Base-by-base conservation (phyloP, 2,797 vertebrate species). In the Acipenser oxyrinchus region DNA sequence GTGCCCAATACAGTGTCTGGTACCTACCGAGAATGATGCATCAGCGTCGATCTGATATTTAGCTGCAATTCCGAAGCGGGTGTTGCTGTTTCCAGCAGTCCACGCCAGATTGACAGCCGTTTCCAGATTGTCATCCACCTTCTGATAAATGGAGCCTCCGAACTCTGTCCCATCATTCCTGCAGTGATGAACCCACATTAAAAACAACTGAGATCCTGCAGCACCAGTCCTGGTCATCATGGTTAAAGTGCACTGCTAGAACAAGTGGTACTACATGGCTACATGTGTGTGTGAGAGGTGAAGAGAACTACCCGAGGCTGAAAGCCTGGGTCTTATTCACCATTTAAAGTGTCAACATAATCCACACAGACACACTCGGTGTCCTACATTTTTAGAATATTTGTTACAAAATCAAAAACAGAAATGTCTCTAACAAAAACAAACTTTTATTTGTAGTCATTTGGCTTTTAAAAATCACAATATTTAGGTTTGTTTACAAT, bases 21-120 rank as follows among this genome's bases (percentile, higher is more conserved):
- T 66, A 92, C 95, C 86, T 82, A 99, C 96, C 73, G 93, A 96
- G 81, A 98, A 97, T 63, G 93, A 90, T 62, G 95, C 95, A 2
- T 98, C 95, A 0, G 90, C 72, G 73, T 99, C 95, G 10, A 99
- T 95, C 86, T 97, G 95, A 73, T 99, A 99, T 80, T 98, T 99
- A 77, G 96, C 95, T 13, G 95, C 95, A 65, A 99, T 97, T 78
- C 96, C 96, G 8, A 99, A 98, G 82, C 93, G 95, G 11, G 96
- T 99, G 87, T 98, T 99, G 84, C 95, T 98, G 71, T 98, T 99
- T 12, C 96, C 96, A 0, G 96, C 95, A 13, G 96, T 99, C 96
- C 96, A 99, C 66, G 96, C 93, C 50, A 99, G 84, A 72, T 96
- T 97, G 70, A 99, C 95, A 0, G 94, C 95, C 0, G 95, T 99